Evolutionary conservation across 2,113 vertebrate genomes (phyloP).

Genomic region (Xyrauchen texanus): DNA sequence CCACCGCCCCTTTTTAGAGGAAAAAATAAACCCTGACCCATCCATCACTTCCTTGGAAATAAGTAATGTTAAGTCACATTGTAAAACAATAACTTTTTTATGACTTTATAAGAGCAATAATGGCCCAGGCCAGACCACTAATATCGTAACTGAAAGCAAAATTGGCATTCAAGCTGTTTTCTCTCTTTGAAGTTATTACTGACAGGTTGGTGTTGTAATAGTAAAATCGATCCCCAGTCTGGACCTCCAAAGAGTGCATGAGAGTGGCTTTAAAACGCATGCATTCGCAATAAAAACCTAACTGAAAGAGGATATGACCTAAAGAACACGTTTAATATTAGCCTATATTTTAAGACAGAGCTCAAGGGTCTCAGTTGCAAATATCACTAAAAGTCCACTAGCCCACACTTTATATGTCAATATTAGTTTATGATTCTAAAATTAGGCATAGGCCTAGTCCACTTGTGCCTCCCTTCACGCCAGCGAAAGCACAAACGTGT

Average conservation of each 20-base stretch:
- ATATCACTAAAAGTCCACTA: background rate
- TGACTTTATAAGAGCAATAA: conserved; percentile 64
- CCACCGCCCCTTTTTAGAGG: conserved; percentile 13
- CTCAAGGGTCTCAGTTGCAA: background rate
- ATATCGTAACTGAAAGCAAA: conserved; percentile 56
- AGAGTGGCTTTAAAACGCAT: conserved; percentile 37
- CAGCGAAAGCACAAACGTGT: conserved; percentile 70
- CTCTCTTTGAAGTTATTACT: conserved; percentile 66
- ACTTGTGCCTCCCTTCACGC: conserved; percentile 40
- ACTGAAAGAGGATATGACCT: background rate
- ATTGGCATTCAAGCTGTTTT: conserved; percentile 61
- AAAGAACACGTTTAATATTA: background rate
- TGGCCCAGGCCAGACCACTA: conserved; percentile 48
- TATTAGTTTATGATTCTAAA: conserved; percentile 14
- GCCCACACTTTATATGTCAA: conserved; percentile 22
- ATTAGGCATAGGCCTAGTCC: conserved; percentile 14
- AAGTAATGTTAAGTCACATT: conserved; percentile 45
- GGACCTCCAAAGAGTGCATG: conserved; percentile 39
- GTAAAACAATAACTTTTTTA: conserved; percentile 57
- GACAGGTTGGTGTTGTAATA: conserved; percentile 65
- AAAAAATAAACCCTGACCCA: conserved; percentile 39
- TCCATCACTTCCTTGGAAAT: conserved; percentile 50
- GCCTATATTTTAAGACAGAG: background rate
- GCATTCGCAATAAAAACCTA: conserved; percentile 36
- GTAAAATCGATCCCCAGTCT: conserved; percentile 61